Conservation (phyloP, 2,888 invertebrate species). For the Dasypolia templi region DNA sequence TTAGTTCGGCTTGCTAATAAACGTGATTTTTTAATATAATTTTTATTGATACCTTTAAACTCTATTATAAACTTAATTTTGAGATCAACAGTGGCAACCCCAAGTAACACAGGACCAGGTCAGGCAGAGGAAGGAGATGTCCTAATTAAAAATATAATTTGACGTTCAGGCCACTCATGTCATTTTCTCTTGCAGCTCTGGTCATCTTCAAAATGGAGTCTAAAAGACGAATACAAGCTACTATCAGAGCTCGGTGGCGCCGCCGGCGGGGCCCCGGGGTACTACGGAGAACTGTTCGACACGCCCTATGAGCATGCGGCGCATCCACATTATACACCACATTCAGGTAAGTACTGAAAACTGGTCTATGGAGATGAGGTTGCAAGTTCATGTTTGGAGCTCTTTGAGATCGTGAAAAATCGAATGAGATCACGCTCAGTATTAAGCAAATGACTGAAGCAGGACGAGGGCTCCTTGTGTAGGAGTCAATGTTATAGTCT, state of each 20-base stretch:
- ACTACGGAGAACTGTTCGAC: constrained; percentile 91
- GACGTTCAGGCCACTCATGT: too few relatives aligned
- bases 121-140: background rate
- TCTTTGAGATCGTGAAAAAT: too few relatives aligned
- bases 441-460: too few relatives aligned
- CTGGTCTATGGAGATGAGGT: background rate
- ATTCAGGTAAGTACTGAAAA: constrained; percentile 84
- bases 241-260: constrained; percentile 94
- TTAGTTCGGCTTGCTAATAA: too few relatives aligned
- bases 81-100: background rate
- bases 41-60: too few relatives aligned
- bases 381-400: background rate
- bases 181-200: constrained; percentile 91
- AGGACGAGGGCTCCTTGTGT: too few relatives aligned
- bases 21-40: too few relatives aligned
- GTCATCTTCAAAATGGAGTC: constrained; percentile 98
- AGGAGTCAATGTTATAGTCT: too few relatives aligned
- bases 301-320: constrained; percentile 91
- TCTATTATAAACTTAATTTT: background rate
- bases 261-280: constrained; percentile 87
- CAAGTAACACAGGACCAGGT: background rate
- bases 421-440: too few relatives aligned
- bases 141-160: too few relatives aligned
- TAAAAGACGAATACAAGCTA: constrained; percentile 97
- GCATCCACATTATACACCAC: constrained; percentile 95